Percentiles rank a stretch among this genome's conserved stretches.
Evolutionary conservation across 30 jellyfish, hydroid and myxozoan genomes (phyloP).

Genomic region (Hydractinia symbiolongicarpus): DNA sequence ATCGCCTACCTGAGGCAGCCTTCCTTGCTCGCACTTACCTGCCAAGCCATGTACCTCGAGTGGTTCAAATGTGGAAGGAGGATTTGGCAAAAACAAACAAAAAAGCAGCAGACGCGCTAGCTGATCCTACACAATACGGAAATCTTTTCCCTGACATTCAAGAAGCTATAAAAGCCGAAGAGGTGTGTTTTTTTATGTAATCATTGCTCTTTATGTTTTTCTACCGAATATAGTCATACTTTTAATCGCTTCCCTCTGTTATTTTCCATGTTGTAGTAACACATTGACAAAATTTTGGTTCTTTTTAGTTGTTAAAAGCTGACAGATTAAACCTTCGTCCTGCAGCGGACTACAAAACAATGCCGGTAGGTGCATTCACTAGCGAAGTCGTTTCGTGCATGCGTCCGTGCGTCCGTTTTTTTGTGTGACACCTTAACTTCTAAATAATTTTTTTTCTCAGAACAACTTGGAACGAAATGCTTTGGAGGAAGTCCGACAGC

Average conservation of each 20-base stretch:
- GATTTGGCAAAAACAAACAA: conserved; percentile 79
- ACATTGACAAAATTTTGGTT: too few relatives aligned
- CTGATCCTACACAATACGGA: conserved; percentile 98
- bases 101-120: conserved; percentile 97
- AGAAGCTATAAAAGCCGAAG: conserved; percentile 95
- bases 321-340: conserved; percentile 35
- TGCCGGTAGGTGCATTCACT: conserved; percentile 19
- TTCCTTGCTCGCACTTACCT: conserved; percentile 94
- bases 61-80: conserved; percentile 90
- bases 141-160: conserved; percentile 97
- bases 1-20: conserved; percentile 99
- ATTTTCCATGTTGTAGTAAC: background rate
- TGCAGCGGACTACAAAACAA: conserved; percentile 34
- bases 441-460: conserved; percentile 17
- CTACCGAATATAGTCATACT: background rate
- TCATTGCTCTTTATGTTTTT: background rate
- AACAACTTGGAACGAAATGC: conserved; percentile 68
- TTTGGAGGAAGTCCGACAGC: conserved; percentile 58
- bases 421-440: background rate
- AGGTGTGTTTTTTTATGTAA: conserved; percentile 24
- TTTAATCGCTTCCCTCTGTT: background rate
- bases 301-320: conserved; percentile 20
- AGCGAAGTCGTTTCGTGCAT: background rate
- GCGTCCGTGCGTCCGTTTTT: background rate
- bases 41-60: conserved; percentile 82